A percentile compares a stretch with the other conserved stretches of the same genome.
Conservation (phyloP, 2,888 invertebrate species). For the Andricus quercusramuli region DNA sequence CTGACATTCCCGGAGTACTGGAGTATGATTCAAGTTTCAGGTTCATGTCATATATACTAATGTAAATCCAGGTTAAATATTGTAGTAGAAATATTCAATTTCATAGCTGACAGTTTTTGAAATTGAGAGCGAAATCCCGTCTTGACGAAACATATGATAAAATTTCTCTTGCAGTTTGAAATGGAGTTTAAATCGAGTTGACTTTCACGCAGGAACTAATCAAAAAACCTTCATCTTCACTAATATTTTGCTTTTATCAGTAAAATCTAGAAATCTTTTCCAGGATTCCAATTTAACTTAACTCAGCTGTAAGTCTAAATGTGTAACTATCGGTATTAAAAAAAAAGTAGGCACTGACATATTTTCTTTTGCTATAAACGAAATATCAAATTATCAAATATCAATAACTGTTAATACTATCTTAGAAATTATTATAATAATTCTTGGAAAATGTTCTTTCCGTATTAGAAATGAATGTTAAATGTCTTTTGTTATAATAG, state of each 20-base stretch:
- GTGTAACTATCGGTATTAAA: neutral
- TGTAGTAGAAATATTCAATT: conserved; percentile 13
- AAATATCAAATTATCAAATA: too few relatives aligned
- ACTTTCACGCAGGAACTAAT: conserved; percentile 22
- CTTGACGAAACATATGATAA: neutral
- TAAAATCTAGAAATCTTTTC: neutral
- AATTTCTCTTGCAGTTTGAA: conserved; percentile 1
- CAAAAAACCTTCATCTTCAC: neutral
- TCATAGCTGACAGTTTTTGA: conserved; percentile 7
- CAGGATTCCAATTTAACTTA: neutral
- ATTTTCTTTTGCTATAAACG: too few relatives aligned
- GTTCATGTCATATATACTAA: neutral
- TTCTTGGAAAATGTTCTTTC: too few relatives aligned
- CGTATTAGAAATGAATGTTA: neutral
- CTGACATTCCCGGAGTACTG: too few relatives aligned
- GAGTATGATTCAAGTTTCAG: too few relatives aligned
- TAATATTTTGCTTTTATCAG: neutral
- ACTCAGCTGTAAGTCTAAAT: neutral
- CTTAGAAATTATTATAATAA: too few relatives aligned
- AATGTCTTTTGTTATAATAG: neutral
- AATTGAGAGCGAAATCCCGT: neutral
- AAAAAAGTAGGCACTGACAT: too few relatives aligned
- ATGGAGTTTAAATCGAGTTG: conserved; percentile 33
- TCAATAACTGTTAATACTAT: too few relatives aligned
- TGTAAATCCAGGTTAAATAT: neutral